Conservation (phyloP, 2,888 invertebrate species). For the Pilophorus perplexus region DNA sequence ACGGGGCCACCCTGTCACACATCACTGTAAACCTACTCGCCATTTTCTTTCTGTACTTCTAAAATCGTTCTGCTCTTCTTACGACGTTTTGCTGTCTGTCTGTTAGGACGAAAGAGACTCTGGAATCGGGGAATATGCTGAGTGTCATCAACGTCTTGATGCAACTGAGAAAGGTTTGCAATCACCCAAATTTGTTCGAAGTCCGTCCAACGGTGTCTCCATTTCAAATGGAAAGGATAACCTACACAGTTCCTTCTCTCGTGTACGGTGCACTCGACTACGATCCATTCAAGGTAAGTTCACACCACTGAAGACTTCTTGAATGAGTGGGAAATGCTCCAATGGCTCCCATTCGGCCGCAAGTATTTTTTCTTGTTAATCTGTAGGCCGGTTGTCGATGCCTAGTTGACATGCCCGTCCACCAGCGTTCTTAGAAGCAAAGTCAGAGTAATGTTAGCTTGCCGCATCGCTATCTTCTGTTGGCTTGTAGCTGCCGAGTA, state of each 20-base stretch:
- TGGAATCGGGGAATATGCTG: constrained; percentile 87
- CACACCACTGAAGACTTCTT: too few species aligned
- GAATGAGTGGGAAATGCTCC: too few species aligned
- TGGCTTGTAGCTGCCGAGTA: too few species aligned
- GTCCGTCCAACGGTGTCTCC: constrained; percentile 92
- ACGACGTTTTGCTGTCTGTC: too few species aligned
- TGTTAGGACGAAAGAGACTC: constrained; percentile 84
- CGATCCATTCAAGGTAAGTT: constrained; percentile 68
- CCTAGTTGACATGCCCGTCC: too few species aligned
- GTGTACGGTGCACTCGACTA: constrained; percentile 69
- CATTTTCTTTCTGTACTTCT: constrained; percentile 35
- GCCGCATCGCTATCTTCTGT: too few species aligned
- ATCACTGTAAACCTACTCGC: constrained; percentile 27
- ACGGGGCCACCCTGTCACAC: too few species aligned
- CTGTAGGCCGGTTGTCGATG: too few species aligned
- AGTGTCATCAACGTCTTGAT: constrained; percentile 95
- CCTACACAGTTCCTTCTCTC: constrained; percentile 67
- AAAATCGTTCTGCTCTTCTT: constrained; percentile 3
- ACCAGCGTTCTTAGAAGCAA: too few species aligned
- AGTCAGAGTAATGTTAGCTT: too few species aligned
- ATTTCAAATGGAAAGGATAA: constrained; percentile 80
- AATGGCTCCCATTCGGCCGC: too few species aligned
- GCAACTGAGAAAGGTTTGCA: constrained; percentile 96
- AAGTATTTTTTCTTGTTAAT: too few species aligned
- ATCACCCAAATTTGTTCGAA: constrained; percentile 98